A percentile compares a stretch with the other conserved stretches of the same genome.
phyloP scores from a whole-genome alignment of 2,113 vertebrate genomes.

The Cairina moschata region DNA sequence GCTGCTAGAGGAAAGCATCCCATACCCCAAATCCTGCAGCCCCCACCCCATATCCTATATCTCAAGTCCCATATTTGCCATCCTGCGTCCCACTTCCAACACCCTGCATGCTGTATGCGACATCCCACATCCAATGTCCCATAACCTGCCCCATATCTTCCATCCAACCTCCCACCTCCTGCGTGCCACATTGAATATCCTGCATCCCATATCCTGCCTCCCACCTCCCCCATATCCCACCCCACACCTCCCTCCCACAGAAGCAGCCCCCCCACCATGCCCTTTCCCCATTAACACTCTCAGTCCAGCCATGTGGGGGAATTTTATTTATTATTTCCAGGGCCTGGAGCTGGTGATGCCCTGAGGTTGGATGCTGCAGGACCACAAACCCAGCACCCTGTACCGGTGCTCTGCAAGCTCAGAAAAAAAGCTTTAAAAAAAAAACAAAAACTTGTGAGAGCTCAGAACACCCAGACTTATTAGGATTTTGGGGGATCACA shows the following conservation, averaged over 20 bases:
- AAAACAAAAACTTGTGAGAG: background rate
- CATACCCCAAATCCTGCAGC: fast-evolving
- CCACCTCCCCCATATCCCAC: background rate
- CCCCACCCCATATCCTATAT: fast-evolving
- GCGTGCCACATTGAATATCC: background rate
- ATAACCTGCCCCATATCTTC: background rate
- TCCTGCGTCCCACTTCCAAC: background rate
- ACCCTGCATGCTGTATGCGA: background rate
- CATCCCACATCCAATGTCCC: background rate
- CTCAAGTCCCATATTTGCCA: background rate
- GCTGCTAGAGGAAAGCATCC: background rate
- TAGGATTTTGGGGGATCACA: background rate
- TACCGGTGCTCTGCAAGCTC: no score
- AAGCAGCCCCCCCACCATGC: background rate
- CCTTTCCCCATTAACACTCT: background rate
- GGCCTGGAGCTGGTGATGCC: background rate
- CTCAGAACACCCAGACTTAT: background rate
- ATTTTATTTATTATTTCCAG: background rate
- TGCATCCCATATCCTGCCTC: no score
- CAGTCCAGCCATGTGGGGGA: background rate
- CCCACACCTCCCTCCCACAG: background rate
- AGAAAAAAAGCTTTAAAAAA: background rate
- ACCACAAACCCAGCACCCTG: background rate
- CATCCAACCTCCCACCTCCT: background rate
- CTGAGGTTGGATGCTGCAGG: background rate